A percentile compares a stretch with the other conserved stretches of the same genome.
phyloP scores from a whole-genome alignment of 2,888 invertebrate genomes.

The Micropterix aruncella region DNA sequence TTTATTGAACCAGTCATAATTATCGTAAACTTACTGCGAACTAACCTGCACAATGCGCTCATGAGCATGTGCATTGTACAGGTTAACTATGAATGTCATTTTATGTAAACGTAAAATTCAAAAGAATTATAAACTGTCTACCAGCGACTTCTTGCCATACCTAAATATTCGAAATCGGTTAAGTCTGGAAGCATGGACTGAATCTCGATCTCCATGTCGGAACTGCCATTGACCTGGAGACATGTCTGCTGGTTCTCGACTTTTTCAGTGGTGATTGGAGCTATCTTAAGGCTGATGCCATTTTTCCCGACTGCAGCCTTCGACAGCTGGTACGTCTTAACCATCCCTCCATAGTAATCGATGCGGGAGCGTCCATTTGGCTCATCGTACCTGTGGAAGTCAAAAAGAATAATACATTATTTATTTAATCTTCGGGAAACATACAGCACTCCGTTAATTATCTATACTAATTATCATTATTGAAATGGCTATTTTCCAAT shows the following conservation, averaged over 20 bases:
- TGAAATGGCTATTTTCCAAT: no score
- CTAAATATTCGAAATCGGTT: slow-evolving; percentile 52
- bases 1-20: no score
- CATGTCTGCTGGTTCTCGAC: slow-evolving; percentile 61
- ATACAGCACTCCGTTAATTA: no score
- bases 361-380: slow-evolving; percentile 66
- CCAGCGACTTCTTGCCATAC: slow-evolving; percentile 23
- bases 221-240: slow-evolving; percentile 69
- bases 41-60: no score
- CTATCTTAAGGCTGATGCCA: slow-evolving; percentile 70
- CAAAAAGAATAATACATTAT: no score
- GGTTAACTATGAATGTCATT: background rate
- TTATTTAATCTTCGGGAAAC: no score
- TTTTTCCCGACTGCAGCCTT: slow-evolving; percentile 38
- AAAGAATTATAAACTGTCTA: no score
- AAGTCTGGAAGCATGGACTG: slow-evolving; percentile 77
- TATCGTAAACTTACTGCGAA: no score
- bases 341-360: slow-evolving; percentile 91
- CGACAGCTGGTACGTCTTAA: slow-evolving; percentile 75
- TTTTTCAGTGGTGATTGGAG: slow-evolving; percentile 69
- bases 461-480: no score
- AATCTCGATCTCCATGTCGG: slow-evolving; percentile 39
- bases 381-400: slow-evolving; percentile 50
- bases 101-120: background rate
- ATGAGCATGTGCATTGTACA: no score